Percentiles rank a stretch among this genome's conserved stretches.
Evolutionary conservation across 2,888 invertebrate species (phyloP).

Genomic region (Achlya flavicornis): DNA sequence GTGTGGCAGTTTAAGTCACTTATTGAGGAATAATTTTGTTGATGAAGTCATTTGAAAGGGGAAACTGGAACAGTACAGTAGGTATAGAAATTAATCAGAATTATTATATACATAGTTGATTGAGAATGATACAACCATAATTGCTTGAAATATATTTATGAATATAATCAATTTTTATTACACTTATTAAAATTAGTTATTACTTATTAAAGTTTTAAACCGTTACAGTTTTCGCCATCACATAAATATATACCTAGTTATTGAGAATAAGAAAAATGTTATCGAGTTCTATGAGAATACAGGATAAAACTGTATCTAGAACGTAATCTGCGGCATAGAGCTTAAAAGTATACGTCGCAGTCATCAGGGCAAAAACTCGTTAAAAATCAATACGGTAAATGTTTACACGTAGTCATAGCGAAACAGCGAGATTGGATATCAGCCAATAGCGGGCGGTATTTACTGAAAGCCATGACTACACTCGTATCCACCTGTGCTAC

Average conservation of each 20-base stretch:
- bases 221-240: neutral
- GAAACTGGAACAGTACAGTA: too few relatives aligned
- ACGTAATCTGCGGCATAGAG: neutral
- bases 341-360: neutral
- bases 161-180: neutral
- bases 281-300: too few relatives aligned
- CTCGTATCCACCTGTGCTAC: slow-evolving; percentile 49
- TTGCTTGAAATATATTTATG: too few relatives aligned
- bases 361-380: slow-evolving; percentile 40
- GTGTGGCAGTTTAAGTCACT: too few relatives aligned
- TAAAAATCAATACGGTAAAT: slow-evolving; percentile 63
- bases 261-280: too few relatives aligned
- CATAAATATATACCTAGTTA: too few relatives aligned
- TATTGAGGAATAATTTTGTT: too few relatives aligned
- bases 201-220: too few relatives aligned
- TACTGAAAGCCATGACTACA: slow-evolving; percentile 61
- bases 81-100: neutral
- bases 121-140: too few relatives aligned
- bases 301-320: neutral
- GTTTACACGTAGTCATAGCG: slow-evolving; percentile 73
- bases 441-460: slow-evolving; percentile 58
- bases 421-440: slow-evolving; percentile 58
- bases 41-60: too few relatives aligned
- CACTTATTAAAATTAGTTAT: too few relatives aligned
- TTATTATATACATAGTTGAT: neutral